Percentiles rank a stretch among this genome's conserved stretches.
These are phyloP conservation scores for Xiphydria camelus DNA, from an alignment of 2,888 invertebrate species.

Conservation along the genomic window DNA sequence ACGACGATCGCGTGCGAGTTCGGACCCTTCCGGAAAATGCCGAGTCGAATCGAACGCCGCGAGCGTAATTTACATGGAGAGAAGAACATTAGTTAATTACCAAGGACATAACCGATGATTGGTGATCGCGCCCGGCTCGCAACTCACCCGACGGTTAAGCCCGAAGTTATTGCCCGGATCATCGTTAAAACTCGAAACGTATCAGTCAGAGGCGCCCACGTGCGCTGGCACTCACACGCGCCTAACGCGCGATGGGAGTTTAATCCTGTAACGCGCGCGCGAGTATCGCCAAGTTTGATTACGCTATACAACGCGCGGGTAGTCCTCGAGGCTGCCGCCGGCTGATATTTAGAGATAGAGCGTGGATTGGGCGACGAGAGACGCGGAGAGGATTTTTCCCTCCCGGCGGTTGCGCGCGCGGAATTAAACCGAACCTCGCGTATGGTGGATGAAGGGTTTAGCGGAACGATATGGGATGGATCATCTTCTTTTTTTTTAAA, in stretches of 20 bases:
- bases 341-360: slow-evolving; percentile 40
- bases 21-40: no score
- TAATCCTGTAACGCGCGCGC: slow-evolving; percentile 42
- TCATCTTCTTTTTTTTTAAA: no score
- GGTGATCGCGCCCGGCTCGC: slow-evolving; percentile 49
- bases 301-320: no score
- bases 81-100: slow-evolving; percentile 58
- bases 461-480: no score
- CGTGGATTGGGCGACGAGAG: no score
- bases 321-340: slow-evolving; percentile 24
- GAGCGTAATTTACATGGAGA: slow-evolving; percentile 49
- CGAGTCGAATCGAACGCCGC: slow-evolving; percentile 22
- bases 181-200: slow-evolving; percentile 56
- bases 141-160: slow-evolving; percentile 51
- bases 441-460: no score
- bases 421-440: no score
- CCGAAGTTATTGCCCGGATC: slow-evolving; percentile 56
- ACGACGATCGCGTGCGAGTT: no score
- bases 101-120: slow-evolving; percentile 54
- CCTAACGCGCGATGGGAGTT: slow-evolving; percentile 18
- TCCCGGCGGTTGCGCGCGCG: no score
- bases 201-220: slow-evolving; percentile 42
- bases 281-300: slow-evolving; percentile 24
- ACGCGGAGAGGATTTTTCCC: no score
- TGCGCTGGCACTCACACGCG: background rate